Percentiles rank a stretch among this genome's conserved stretches.
These are phyloP conservation scores for Dryocosmus kuriphilus DNA, from an alignment of 2,888 invertebrate species.

Conservation along the genomic window DNA sequence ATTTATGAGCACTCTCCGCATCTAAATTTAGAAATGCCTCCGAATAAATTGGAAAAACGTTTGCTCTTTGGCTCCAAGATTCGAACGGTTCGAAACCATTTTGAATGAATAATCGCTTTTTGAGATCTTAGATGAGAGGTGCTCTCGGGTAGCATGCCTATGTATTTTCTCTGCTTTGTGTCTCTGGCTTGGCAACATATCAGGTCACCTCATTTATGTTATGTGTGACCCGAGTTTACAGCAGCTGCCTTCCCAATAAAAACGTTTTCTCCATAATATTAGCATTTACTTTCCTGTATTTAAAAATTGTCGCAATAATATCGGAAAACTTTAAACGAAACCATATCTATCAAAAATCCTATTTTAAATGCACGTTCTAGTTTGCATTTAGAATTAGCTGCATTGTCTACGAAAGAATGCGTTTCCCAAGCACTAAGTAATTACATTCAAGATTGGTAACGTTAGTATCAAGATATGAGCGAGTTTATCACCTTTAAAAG, in stretches of 20 bases:
- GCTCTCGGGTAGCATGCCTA: slow-evolving; percentile 37
- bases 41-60: slow-evolving; percentile 33
- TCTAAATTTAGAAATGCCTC: slow-evolving; percentile 33
- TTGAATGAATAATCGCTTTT: slow-evolving; percentile 33
- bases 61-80: background rate
- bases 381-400: background rate
- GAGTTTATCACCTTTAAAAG: slow-evolving; percentile 28
- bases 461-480: slow-evolving; percentile 28
- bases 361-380: background rate
- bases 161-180: slow-evolving; percentile 31
- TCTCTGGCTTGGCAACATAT: slow-evolving; percentile 43
- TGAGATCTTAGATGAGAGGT: slow-evolving; percentile 6
- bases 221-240: slow-evolving; percentile 37
- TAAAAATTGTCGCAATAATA: slow-evolving; percentile 10
- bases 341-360: background rate
- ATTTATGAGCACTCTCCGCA: slow-evolving; percentile 23
- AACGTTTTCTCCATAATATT: background rate
- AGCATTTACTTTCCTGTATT: background rate
- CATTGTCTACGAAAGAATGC: slow-evolving; percentile 31
- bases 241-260: slow-evolving; percentile 11
- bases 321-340: background rate
- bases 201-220: slow-evolving; percentile 56
- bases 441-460: slow-evolving; percentile 29
- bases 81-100: slow-evolving; percentile 29
- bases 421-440: slow-evolving; percentile 7